phyloP scores from a whole-genome alignment of 2,888 invertebrate species.

The Xanthorhoe spadicearia region DNA sequence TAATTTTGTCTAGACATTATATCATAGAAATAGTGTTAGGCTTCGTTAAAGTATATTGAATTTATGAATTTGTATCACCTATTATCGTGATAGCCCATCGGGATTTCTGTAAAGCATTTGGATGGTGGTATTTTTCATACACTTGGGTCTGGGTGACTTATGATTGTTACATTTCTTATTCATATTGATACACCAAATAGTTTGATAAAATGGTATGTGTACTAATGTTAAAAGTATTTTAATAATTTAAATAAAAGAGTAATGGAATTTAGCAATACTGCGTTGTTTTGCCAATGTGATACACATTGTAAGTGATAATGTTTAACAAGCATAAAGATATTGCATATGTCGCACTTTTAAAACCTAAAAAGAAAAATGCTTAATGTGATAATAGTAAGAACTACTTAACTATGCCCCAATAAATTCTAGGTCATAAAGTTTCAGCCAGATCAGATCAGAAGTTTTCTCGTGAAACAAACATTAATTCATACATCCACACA shows the following conservation, averaged over 20 bases:
- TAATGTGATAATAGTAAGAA: too few relatives aligned
- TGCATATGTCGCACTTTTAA: slow-evolving; percentile 6
- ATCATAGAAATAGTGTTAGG: slow-evolving; percentile 6
- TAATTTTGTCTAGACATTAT: not conserved
- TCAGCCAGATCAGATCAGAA: too few relatives aligned
- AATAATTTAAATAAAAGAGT: not conserved
- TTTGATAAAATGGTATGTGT: not conserved
- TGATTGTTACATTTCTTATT: not conserved
- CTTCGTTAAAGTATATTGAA: slow-evolving; percentile 13
- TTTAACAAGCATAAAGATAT: slow-evolving; percentile 22
- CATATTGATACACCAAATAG: not conserved
- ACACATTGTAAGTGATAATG: slow-evolving; percentile 35
- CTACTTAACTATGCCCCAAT: too few relatives aligned
- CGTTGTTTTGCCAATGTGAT: slow-evolving; percentile 31
- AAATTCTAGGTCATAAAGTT: too few relatives aligned
- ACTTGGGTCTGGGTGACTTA: slow-evolving; percentile 4
- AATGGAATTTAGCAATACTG: slow-evolving; percentile 14
- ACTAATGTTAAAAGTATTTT: not conserved
- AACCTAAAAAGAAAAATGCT: not conserved
- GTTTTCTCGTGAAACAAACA: too few relatives aligned
- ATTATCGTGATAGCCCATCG: slow-evolving; percentile 31
- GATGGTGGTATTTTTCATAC: slow-evolving; percentile 13
- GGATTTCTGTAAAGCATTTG: slow-evolving; percentile 35
- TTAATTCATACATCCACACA: too few relatives aligned
- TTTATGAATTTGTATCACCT: slow-evolving; percentile 16